Conservation (phyloP, 2,113 vertebrate species). For the Indicator indicator region DNA sequence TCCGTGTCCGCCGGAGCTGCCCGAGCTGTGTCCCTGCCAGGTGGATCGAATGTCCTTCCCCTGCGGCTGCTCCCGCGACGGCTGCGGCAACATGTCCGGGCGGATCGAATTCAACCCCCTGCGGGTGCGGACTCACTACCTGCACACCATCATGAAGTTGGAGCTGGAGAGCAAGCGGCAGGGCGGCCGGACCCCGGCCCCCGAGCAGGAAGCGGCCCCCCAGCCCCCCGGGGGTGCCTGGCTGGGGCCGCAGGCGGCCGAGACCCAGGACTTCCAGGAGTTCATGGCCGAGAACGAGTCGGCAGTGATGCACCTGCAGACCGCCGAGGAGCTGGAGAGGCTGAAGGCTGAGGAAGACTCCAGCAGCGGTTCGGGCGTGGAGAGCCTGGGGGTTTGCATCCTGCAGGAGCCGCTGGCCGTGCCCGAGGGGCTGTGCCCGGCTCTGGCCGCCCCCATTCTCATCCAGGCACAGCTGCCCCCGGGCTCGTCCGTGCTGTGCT, state of each 20-base stretch:
- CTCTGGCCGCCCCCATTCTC: conserved; percentile 77
- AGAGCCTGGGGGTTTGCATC: conserved; percentile 83
- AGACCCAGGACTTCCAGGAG: conserved; percentile 84
- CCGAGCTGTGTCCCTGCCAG: conserved; percentile 54
- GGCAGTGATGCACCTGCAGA: conserved; percentile 93
- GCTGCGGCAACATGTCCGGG: conserved; percentile 90
- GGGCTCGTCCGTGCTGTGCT: conserved; percentile 87
- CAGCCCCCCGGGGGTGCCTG: conserved; percentile 49
- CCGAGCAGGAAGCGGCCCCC: conserved; percentile 56
- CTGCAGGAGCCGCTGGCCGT: conserved; percentile 79
- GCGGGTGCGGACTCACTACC: conserved; percentile 94
- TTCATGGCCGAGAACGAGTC: conserved; percentile 87
- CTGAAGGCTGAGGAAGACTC: conserved; percentile 86
- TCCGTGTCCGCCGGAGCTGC: background rate
- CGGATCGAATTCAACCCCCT: conserved; percentile 97
- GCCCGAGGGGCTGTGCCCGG: conserved; percentile 68
- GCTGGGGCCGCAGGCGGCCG: conserved; percentile 59
- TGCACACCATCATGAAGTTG: conserved; percentile 98
- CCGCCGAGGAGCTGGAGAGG: conserved; percentile 92
- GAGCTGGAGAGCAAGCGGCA: conserved; percentile 89
- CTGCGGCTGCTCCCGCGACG: conserved; percentile 94
- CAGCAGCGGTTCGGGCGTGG: conserved; percentile 72
- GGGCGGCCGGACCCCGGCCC: conserved; percentile 39
- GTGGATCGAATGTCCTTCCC: conserved; percentile 98
- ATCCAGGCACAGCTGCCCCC: conserved; percentile 87